A percentile compares a stretch with the other conserved stretches of the same genome.
These are phyloP conservation scores for Bos javanicus DNA, from an alignment of 2,113 vertebrate genomes.

Conservation along the genomic window DNA sequence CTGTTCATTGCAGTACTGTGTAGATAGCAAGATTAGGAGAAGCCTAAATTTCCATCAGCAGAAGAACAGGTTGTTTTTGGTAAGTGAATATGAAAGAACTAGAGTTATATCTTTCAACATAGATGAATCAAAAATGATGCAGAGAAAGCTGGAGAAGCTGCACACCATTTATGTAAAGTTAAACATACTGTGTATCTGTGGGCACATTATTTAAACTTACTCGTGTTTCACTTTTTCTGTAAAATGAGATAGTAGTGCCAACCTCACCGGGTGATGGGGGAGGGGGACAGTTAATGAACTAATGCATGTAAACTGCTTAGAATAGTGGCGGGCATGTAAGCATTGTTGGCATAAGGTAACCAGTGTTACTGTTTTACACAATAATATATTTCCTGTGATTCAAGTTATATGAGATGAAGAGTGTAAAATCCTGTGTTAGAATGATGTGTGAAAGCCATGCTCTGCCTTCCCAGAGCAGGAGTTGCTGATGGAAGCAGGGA, in stretches of 20 bases:
- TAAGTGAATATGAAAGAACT: not conserved
- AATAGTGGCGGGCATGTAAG: not conserved
- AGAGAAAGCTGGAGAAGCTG: not conserved
- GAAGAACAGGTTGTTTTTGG: not conserved
- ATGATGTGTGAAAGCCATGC: not conserved
- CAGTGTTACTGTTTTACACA: not conserved
- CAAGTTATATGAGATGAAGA: not conserved
- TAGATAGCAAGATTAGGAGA: not conserved
- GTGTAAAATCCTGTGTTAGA: not conserved
- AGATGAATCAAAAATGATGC: not conserved
- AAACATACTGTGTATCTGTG: not conserved
- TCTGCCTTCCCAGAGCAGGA: not conserved
- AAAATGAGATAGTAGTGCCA: not conserved
- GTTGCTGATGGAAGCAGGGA: not conserved
- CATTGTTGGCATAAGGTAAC: not conserved
- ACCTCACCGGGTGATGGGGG: not conserved
- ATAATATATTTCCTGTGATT: constrained; percentile 9
- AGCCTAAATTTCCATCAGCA: not conserved
- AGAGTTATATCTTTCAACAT: not conserved
- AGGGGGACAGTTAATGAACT: not conserved
- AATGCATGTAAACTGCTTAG: constrained; percentile 14
- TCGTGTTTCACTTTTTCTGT: not conserved
- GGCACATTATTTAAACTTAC: not conserved
- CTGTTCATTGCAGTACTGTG: not conserved
- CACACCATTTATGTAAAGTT: not conserved